Conservation (phyloP, 2,797 vertebrate genomes). For the Phrynocephalus guinanensis region DNA sequence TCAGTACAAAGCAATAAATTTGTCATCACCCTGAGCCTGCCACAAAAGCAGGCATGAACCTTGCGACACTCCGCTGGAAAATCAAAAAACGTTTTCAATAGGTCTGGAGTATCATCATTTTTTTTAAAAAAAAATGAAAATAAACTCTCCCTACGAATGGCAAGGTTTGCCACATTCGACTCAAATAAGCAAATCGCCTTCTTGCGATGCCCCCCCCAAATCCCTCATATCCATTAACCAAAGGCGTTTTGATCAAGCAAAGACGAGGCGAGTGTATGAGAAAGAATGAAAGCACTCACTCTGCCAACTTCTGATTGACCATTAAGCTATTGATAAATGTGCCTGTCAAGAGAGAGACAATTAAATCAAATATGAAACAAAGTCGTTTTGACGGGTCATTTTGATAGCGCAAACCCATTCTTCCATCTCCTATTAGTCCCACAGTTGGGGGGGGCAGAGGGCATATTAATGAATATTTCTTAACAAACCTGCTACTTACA, state of each 20-base stretch:
- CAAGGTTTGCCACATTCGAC: constrained; percentile 81
- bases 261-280: constrained; percentile 91
- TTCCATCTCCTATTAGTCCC: constrained; percentile 90
- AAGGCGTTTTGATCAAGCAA: constrained; percentile 96
- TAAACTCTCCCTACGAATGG: constrained; percentile 82
- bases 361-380: constrained; percentile 99
- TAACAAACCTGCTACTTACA: constrained; percentile 76
- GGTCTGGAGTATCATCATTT: neutral
- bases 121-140: constrained; percentile 47
- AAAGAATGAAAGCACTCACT: constrained; percentile 97
- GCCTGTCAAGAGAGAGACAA: constrained; percentile 98
- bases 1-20: constrained; percentile 91
- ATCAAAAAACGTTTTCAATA: constrained; percentile 59
- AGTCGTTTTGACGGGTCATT: constrained; percentile 97
- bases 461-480: constrained; percentile 76
- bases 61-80: constrained; percentile 89
- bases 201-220: constrained; percentile 79
- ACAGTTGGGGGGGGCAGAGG: constrained; percentile 80
- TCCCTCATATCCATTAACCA: constrained; percentile 90
- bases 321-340: constrained; percentile 99
- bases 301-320: constrained; percentile 99
- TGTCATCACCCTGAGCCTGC: constrained; percentile 90
- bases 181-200: constrained; percentile 87
- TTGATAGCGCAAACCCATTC: constrained; percentile 95
- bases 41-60: constrained; percentile 88